These are phyloP conservation scores for Petrolisthes manimaculis DNA, from an alignment of 2,888 invertebrate genomes.

Conservation along the genomic window DNA sequence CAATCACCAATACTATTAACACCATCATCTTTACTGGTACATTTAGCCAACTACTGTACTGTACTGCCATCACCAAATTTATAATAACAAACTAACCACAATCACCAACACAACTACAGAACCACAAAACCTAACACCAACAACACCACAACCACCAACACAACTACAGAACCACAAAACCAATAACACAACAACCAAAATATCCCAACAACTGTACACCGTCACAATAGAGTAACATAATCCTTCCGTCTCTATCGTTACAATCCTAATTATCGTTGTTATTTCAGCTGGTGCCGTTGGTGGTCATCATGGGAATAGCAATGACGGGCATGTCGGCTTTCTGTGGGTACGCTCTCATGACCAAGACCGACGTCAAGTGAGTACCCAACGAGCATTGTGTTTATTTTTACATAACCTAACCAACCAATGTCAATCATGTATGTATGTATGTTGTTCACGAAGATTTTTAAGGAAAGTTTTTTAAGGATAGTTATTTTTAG, in stretches of 20 bases:
- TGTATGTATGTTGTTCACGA: background rate
- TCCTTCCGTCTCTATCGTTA: too few species aligned
- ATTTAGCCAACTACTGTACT: too few species aligned
- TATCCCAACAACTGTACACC: background rate
- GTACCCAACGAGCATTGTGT: background rate
- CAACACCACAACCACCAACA: background rate
- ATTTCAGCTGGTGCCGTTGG: conserved; percentile 47
- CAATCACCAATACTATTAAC: too few species aligned
- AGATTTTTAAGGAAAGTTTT: too few species aligned
- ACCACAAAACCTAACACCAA: conserved; percentile 1
- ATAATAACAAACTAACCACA: too few species aligned
- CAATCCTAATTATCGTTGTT: background rate
- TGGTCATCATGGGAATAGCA: conserved; percentile 50
- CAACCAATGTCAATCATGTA: background rate
- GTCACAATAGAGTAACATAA: too few species aligned
- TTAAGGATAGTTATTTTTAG: too few species aligned
- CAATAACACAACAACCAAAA: background rate
- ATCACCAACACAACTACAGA: background rate
- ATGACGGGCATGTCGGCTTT: conserved; percentile 36
- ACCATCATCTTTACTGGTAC: too few species aligned
- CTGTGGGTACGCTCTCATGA: conserved; percentile 41
- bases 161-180: background rate
- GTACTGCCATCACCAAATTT: too few species aligned
- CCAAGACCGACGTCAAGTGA: conserved; percentile 53
- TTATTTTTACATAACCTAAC: background rate